A percentile compares a stretch with the other conserved stretches of the same genome.
Conservation (phyloP, 2,888 invertebrate genomes). For the Troglohyphantes excavatus region DNA sequence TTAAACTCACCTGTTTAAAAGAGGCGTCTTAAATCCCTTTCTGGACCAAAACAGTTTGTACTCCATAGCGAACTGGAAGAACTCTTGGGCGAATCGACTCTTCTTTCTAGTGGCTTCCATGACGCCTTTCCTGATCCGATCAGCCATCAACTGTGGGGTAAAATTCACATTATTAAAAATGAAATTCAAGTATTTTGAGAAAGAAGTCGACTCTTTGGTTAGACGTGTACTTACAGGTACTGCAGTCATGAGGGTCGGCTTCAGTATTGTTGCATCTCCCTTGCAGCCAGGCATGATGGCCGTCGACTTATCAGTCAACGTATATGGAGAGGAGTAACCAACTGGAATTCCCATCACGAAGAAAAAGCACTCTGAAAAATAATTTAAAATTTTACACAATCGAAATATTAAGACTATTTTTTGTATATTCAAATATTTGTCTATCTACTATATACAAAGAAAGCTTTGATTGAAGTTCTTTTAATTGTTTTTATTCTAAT, state of each 20-base stretch:
- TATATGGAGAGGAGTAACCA: conserved; percentile 97
- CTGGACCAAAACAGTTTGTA: conserved; percentile 94
- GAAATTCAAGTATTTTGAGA: too few relatives aligned
- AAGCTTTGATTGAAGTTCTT: too few relatives aligned
- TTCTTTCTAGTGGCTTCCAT: conserved; percentile 93
- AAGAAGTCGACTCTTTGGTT: too few relatives aligned
- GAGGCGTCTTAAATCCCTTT: conserved; percentile 84
- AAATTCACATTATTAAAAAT: neutral
- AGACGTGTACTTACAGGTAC: conserved; percentile 89
- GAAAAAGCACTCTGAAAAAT: conserved; percentile 86
- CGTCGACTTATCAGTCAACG: conserved; percentile 88
- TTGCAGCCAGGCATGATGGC: conserved; percentile 97
- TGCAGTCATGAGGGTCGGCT: conserved; percentile 96
- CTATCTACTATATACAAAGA: too few relatives aligned
- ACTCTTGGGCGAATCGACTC: conserved; percentile 89
- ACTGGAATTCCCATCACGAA: conserved; percentile 93
- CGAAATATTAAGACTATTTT: too few relatives aligned
- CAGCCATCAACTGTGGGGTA: conserved; percentile 92
- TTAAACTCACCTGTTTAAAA: conserved; percentile 84
- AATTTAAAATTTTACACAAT: too few relatives aligned
- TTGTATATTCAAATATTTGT: too few relatives aligned
- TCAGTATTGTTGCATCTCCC: conserved; percentile 95
- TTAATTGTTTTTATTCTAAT: too few relatives aligned
- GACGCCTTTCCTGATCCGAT: conserved; percentile 98
- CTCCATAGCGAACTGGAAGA: conserved; percentile 96